phyloP scores from a whole-genome alignment of 2,797 vertebrate species.

The Sebastes hubbsi region DNA sequence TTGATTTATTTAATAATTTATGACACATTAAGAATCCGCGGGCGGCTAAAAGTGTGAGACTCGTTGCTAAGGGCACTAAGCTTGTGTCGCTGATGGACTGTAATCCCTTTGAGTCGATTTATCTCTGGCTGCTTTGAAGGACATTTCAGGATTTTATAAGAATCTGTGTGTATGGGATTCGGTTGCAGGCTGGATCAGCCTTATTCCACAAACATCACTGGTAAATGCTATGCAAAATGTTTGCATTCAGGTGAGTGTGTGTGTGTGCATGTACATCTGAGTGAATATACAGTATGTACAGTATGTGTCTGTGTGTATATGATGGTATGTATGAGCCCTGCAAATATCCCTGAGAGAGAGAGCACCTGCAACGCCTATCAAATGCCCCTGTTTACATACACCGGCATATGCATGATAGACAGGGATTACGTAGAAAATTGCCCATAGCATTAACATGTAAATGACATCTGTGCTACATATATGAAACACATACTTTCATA shows the following conservation, averaged over 20 bases:
- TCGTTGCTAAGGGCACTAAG: conserved; percentile 10
- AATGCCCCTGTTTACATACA: background rate
- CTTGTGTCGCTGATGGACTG: conserved; percentile 29
- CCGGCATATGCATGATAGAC: background rate
- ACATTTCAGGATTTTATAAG: conserved; percentile 29
- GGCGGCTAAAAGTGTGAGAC: background rate
- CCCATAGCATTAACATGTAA: background rate
- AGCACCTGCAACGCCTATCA: background rate
- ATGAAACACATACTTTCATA: background rate
- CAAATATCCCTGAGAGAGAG: background rate
- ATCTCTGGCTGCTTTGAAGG: conserved; percentile 31
- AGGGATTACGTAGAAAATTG: background rate
- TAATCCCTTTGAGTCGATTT: conserved; percentile 29
- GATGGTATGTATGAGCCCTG: background rate
- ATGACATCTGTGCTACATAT: background rate
- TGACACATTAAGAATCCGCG: background rate
- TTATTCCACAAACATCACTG: background rate
- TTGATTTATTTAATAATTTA: conserved; percentile 11
- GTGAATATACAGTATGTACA: background rate
- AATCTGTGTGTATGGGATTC: conserved; percentile 1
- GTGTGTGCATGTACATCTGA: background rate
- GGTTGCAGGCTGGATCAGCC: background rate
- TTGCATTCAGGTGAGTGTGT: background rate
- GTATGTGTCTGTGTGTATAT: background rate
- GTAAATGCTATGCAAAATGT: background rate